Evolutionary conservation across 2,888 invertebrate species (phyloP).

Genomic region (Philhelius pedissequus): DNA sequence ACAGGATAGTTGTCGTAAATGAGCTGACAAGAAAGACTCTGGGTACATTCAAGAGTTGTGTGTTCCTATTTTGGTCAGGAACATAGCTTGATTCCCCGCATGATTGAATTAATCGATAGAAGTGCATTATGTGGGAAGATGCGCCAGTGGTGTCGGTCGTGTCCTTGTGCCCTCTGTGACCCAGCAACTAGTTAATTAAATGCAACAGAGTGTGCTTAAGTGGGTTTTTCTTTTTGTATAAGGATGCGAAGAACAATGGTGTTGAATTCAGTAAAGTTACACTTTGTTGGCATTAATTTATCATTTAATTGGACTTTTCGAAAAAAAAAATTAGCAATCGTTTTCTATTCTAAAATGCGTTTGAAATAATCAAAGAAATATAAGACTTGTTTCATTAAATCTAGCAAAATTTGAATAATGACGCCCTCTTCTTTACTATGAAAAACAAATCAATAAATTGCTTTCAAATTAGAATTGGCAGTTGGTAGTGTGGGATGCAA

Average conservation of each 20-base stretch:
- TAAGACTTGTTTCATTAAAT: neutral
- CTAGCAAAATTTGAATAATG: neutral
- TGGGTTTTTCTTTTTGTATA: constrained; percentile 4
- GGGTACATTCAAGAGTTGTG: neutral
- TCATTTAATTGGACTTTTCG: constrained; percentile 4
- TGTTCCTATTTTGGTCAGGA: neutral
- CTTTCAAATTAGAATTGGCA: neutral
- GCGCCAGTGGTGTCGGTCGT: neutral
- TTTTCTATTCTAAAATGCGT: neutral
- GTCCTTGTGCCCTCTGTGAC: neutral
- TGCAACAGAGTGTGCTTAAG: constrained; percentile 21
- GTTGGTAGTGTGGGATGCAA: neutral
- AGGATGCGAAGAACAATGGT: neutral
- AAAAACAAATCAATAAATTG: neutral
- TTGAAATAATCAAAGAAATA: neutral
- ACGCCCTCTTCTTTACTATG: neutral
- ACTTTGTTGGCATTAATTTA: constrained; percentile 2
- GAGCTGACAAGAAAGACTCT: neutral
- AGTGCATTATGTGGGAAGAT: neutral
- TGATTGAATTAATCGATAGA: neutral
- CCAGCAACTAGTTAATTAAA: constrained; percentile 27
- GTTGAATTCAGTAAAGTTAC: neutral
- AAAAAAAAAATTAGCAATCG: neutral
- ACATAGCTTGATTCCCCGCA: neutral
- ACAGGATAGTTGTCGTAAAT: too few relatives aligned